Evolutionary conservation across 2,888 invertebrate species (phyloP), one percentile per base, ranked within the genome.

Genomic region (Galeruca laticollis): DNA sequence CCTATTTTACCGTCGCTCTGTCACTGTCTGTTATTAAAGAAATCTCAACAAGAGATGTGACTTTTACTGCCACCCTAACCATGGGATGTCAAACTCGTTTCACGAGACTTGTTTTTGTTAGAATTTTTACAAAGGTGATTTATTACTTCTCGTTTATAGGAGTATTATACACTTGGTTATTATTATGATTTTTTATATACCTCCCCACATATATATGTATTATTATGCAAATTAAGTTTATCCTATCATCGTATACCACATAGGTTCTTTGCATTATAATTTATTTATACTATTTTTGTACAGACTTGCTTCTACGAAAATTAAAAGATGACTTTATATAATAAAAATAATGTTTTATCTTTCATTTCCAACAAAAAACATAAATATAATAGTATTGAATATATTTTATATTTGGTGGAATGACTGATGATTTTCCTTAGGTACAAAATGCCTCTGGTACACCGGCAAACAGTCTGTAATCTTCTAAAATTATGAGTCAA

Each of bases 391-490:
- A n/a, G n/a, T n/a, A n/a, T n/a, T n/a, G n/a, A n/a, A n/a, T n/a
- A n/a, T n/a, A 47, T 8, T 47, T 47, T n/a, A 47, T 8, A 33
- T 72, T 69, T 61, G 65, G 70, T 70, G 70, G 67, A 70, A 70
- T 70, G 61, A 69, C 67, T 66, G 61, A 43, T 40, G 57, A 59
- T 52, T 65, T 57, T 65, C 43, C 57, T 26, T 20, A 60, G 65
- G 26, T 72, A 71, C 69, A 64, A 76, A 71, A 49, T 70, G 74
- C 74, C 74, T 33, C 61, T 60, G 70, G 75, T 69, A 37, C 69
- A 70, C 71, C 76, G 74, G 75, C 73, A 57, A 70, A 60, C n/a
- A 63, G 70, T 64, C 72, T 76, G 69, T 76, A 74, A 76, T 76
- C 75, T 73, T 73, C 26, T 69, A 64, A 76, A 73, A 76, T 75